Evolutionary conservation across 2,888 invertebrate genomes (phyloP).

Genomic region (Ornithoptera alexandrae): DNA sequence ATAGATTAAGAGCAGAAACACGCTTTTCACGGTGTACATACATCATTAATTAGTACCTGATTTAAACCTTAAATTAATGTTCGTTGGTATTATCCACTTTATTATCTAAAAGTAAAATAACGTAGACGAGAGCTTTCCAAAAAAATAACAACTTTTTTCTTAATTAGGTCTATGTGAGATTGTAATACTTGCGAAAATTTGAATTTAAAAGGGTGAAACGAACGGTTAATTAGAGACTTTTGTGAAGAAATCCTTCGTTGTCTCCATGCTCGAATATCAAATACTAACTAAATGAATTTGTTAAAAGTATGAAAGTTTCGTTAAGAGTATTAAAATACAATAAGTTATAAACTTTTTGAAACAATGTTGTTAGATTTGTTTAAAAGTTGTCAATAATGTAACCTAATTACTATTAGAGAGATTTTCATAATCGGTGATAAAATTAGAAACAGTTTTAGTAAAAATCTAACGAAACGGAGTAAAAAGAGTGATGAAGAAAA

Average conservation of each 20-base stretch:
- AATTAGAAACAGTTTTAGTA: too few relatives aligned
- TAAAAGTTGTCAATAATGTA: too few relatives aligned
- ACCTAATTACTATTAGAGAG: too few relatives aligned
- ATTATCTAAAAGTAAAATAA: neutral
- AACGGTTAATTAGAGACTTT: neutral
- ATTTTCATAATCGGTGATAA: too few relatives aligned
- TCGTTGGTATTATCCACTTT: neutral
- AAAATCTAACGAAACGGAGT: too few relatives aligned
- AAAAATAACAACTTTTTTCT: too few relatives aligned
- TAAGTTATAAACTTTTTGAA: neutral
- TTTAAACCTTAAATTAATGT: neutral
- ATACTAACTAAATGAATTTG: neutral
- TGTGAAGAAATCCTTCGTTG: neutral
- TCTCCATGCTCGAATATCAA: neutral
- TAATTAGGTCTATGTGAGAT: too few relatives aligned
- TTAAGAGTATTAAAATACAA: neutral
- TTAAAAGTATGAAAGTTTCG: neutral
- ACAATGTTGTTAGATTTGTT: neutral
- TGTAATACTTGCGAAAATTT: neutral
- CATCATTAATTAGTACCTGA: constrained; percentile 5
- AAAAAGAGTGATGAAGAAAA: too few relatives aligned
- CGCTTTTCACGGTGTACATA: constrained; percentile 1
- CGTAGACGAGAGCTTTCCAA: neutral
- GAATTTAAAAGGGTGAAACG: neutral
- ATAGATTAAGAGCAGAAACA: constrained; percentile 14